Evolutionary conservation across 2,797 vertebrate species (phyloP).

Genomic region (Sparus aurata): DNA sequence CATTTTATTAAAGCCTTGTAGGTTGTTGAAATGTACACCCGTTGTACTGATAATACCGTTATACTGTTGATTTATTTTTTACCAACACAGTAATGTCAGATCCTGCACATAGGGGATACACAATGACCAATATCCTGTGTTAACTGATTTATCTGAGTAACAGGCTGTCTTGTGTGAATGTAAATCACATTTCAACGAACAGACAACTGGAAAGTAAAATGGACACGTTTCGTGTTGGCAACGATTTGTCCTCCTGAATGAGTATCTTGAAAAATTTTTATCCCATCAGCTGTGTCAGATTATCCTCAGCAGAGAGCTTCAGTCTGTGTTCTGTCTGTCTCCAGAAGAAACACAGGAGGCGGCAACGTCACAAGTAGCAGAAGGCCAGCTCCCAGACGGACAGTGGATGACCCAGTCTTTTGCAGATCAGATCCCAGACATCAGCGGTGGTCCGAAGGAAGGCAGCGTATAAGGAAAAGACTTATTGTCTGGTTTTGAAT

Average conservation of each 20-base stretch:
- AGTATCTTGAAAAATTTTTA: neutral
- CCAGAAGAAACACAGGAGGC: slow-evolving; percentile 75
- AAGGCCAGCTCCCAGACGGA: slow-evolving; percentile 85
- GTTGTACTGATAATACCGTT: neutral
- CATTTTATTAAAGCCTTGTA: neutral
- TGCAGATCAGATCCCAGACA: slow-evolving; percentile 90
- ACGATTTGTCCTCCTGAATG: neutral
- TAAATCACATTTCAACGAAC: neutral
- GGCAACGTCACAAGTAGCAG: slow-evolving; percentile 68
- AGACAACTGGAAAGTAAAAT: neutral
- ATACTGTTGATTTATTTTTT: too few species aligned
- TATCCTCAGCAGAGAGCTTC: neutral
- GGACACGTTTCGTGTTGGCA: neutral
- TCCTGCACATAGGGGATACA: too few species aligned
- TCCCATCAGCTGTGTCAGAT: neutral
- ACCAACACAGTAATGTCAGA: too few species aligned
- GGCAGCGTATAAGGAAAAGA: slow-evolving; percentile 51
- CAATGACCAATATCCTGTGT: too few species aligned
- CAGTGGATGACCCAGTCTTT: slow-evolving; percentile 93
- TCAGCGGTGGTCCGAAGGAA: slow-evolving; percentile 72
- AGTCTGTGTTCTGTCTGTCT: slow-evolving; percentile 8
- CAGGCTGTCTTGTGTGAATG: neutral
- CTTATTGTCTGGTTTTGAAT: slow-evolving; percentile 53
- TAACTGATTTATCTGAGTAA: too few species aligned
- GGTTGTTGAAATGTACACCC: neutral